A percentile compares a stretch with the other conserved stretches of the same genome.
These are phyloP conservation scores for Pantala flavescens DNA, from an alignment of 1,140 invertebrate species.

Conservation along the genomic window DNA sequence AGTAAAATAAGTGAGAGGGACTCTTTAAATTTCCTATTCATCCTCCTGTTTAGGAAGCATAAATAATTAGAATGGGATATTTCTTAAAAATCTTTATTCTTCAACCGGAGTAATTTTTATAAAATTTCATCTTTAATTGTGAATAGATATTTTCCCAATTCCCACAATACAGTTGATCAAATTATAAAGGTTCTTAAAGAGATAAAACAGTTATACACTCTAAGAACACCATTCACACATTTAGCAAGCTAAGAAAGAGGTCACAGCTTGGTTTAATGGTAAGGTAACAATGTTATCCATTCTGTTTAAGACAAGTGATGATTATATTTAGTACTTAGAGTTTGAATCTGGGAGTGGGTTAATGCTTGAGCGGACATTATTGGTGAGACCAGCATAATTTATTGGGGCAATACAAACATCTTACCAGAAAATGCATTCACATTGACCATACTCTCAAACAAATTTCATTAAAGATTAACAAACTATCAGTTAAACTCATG, in stretches of 20 bases:
- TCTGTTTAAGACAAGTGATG: neutral
- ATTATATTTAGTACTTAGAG: neutral
- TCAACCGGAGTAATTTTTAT: conserved; percentile 2
- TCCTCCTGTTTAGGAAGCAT: too few relatives aligned
- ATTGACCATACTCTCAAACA: conserved; percentile 7
- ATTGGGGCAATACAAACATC: neutral
- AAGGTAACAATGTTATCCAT: conserved; percentile 3
- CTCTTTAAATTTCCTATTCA: too few relatives aligned
- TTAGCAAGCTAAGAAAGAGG: conserved; percentile 5
- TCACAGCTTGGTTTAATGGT: neutral
- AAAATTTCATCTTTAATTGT: neutral
- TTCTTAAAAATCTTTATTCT: conserved; percentile 11
- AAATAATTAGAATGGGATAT: neutral
- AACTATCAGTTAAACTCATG: too few relatives aligned
- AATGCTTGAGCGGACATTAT: neutral
- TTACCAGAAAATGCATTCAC: neutral
- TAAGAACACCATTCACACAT: conserved; percentile 6
- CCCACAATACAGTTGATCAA: conserved; percentile 6
- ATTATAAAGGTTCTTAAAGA: conserved; percentile 11
- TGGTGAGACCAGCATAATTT: neutral
- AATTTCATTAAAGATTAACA: neutral
- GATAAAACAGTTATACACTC: neutral
- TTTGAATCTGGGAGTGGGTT: neutral
- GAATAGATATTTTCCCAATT: neutral
- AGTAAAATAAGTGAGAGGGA: too few relatives aligned